Percentiles rank a stretch among this genome's conserved stretches.
Conservation (phyloP, 1,140 invertebrate species). For the Choristoneura fumiferana region DNA sequence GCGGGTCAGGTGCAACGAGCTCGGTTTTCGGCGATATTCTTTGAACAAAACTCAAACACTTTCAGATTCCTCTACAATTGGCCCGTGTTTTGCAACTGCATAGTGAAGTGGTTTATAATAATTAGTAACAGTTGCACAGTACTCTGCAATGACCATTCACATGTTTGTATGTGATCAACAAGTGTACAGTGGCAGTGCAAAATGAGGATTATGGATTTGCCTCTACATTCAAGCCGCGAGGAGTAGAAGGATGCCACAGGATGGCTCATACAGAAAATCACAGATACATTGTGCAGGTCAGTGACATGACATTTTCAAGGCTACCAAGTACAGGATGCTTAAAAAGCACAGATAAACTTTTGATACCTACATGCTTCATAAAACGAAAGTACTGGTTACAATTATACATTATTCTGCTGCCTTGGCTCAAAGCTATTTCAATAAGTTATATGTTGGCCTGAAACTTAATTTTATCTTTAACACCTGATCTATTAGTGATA, state of each 20-base stretch:
- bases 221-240: constrained; percentile 31
- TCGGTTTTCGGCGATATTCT: neutral
- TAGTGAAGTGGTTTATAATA: neutral
- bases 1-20: constrained; percentile 43
- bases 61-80: neutral
- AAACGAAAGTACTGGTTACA: too few species aligned
- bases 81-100: too few species aligned
- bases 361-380: neutral
- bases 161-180: constrained; percentile 21
- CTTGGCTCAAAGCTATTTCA: too few species aligned
- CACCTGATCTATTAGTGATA: too few species aligned
- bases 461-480: too few species aligned
- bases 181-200: constrained; percentile 23
- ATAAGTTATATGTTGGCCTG: too few species aligned
- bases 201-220: constrained; percentile 29
- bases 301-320: constrained; percentile 26
- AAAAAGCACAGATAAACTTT: constrained; percentile 9
- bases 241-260: constrained; percentile 68
- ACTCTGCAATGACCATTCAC: neutral
- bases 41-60: neutral
- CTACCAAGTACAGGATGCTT: constrained; percentile 9
- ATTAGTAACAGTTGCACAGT: neutral
- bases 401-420: too few species aligned
- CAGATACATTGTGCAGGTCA: constrained; percentile 80
- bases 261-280: constrained; percentile 79